Conservation (phyloP, 2,797 vertebrate genomes). For the Schizopygopsis pylzovi region DNA sequence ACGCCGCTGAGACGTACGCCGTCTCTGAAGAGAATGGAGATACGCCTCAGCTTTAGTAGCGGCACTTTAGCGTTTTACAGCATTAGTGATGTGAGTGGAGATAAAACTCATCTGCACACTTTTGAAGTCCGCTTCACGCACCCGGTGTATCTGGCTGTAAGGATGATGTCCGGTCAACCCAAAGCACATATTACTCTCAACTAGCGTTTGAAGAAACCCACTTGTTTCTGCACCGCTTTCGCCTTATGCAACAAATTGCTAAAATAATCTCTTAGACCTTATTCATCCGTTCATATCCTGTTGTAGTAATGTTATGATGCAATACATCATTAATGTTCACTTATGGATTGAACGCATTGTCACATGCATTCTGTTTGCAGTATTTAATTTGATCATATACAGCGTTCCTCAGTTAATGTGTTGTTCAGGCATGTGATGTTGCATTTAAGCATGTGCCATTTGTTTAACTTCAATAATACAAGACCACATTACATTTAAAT, state of each 20-base stretch:
- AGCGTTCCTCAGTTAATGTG: background rate
- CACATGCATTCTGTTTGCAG: background rate
- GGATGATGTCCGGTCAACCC: slow-evolving; percentile 79
- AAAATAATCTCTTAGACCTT: background rate
- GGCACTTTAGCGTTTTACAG: slow-evolving; percentile 75
- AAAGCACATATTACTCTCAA: slow-evolving; percentile 71
- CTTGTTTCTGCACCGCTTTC: background rate
- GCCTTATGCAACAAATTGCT: background rate
- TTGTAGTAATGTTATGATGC: background rate
- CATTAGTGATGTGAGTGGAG: slow-evolving; percentile 66
- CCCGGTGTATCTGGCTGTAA: slow-evolving; percentile 76
- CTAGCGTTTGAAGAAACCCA: slow-evolving; percentile 58
- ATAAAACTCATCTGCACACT: slow-evolving; percentile 74
- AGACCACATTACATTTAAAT: background rate
- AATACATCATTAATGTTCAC: background rate
- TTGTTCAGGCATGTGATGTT: background rate
- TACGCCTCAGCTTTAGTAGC: slow-evolving; percentile 74
- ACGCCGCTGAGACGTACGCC: slow-evolving; percentile 75
- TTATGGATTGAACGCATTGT: background rate
- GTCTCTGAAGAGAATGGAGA: slow-evolving; percentile 70
- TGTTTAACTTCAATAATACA: background rate
- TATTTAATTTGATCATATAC: background rate
- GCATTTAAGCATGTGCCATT: background rate
- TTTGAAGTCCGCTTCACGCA: slow-evolving; percentile 72
- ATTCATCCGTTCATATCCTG: background rate